A percentile compares a stretch with the other conserved stretches of the same genome.
Conservation (phyloP, 2,888 invertebrate species). For the Cephus spinipes region DNA sequence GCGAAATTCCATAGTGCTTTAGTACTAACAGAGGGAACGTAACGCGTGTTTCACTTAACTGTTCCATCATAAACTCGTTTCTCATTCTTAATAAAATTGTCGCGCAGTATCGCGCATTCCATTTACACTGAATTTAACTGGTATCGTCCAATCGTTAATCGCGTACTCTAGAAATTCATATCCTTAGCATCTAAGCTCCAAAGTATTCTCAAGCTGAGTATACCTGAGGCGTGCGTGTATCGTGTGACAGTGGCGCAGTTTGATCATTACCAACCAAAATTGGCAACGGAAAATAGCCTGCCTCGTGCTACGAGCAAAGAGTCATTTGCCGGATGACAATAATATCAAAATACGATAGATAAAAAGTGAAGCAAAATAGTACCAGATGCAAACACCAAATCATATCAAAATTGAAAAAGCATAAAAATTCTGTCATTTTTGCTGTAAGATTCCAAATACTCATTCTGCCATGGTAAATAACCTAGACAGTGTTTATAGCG, state of each 20-base stretch:
- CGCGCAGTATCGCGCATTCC: background rate
- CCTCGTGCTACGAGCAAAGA: background rate
- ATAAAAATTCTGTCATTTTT: background rate
- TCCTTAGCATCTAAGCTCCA: background rate
- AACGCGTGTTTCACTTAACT: background rate
- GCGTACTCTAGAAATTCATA: background rate
- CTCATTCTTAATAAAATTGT: background rate
- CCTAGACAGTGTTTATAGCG: background rate
- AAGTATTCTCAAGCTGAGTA: background rate
- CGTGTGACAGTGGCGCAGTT: background rate
- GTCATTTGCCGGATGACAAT: background rate
- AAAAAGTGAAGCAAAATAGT: background rate
- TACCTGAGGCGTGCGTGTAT: background rate
- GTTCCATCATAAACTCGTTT: background rate
- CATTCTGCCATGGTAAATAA: background rate
- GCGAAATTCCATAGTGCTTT: constrained; percentile 23
- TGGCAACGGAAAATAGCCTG: background rate
- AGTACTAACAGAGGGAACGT: background rate
- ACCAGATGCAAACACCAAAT: background rate
- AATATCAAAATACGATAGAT: background rate
- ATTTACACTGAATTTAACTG: background rate
- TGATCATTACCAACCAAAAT: background rate
- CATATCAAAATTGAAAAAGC: background rate
- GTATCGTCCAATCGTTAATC: background rate
- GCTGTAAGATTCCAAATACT: background rate